phyloP scores from a whole-genome alignment of 2,888 invertebrate genomes.

The Cheilosia pagana region DNA sequence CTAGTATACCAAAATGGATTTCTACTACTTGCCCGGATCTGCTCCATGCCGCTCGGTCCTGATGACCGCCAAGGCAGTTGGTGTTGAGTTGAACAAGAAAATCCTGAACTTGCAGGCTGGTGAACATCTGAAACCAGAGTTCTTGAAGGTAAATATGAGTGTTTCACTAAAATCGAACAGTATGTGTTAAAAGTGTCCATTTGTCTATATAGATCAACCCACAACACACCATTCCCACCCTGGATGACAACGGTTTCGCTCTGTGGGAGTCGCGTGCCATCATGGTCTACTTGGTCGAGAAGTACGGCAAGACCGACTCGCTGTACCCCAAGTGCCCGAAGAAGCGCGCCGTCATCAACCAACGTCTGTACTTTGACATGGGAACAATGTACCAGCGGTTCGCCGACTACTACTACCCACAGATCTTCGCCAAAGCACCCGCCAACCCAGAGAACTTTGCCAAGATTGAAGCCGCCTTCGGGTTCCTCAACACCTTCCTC shows the following conservation, averaged over 20 bases:
- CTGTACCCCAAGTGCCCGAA: conserved; percentile 91
- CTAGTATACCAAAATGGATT: conserved; percentile 83
- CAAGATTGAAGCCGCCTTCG: conserved; percentile 88
- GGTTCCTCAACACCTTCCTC: conserved; percentile 89
- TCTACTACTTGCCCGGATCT: conserved; percentile 87
- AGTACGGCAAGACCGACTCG: conserved; percentile 90
- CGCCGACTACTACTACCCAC: conserved; percentile 88
- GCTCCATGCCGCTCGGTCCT: conserved; percentile 88
- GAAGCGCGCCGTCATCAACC: conserved; percentile 90
- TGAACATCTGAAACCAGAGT: conserved; percentile 89
- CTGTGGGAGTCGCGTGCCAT: conserved; percentile 95
- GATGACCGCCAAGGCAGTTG: conserved; percentile 87
- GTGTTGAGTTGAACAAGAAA: conserved; percentile 87
- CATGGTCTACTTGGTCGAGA: conserved; percentile 90
- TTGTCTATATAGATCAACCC: conserved; percentile 87
- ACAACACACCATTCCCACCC: conserved; percentile 92
- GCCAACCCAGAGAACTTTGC: conserved; percentile 88
- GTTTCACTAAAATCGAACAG: too few species aligned
- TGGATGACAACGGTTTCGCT: conserved; percentile 92
- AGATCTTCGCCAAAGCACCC: conserved; percentile 86
- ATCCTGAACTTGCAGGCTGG: conserved; percentile 85
- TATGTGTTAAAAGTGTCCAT: background rate
- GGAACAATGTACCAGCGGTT: conserved; percentile 90
- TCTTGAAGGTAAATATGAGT: conserved; percentile 85
- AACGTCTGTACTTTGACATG: conserved; percentile 91